A percentile compares a stretch with the other conserved stretches of the same genome.
Conservation (phyloP, 1,140 invertebrate species). For the Halictus rubicundus region DNA sequence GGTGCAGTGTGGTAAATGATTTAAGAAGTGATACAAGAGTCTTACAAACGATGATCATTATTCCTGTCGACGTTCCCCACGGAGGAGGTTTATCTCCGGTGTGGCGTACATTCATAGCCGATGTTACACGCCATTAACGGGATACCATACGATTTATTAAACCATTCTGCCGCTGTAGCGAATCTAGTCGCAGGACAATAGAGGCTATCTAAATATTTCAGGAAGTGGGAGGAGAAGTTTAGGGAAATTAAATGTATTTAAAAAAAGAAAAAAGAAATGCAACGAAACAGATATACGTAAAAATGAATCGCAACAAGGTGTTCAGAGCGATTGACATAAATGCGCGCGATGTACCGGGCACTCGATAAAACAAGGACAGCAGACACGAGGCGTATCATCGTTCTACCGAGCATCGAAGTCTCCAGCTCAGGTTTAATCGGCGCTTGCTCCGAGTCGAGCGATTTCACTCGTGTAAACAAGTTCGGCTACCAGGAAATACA, state of each 20-base stretch:
- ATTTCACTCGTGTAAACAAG: not conserved
- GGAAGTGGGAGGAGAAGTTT: not conserved
- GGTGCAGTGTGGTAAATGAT: not conserved
- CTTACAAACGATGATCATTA: slow-evolving; percentile 11
- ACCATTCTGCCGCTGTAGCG: not conserved
- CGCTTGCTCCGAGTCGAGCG: not conserved
- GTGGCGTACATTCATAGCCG: not conserved
- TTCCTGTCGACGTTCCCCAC: slow-evolving; percentile 1
- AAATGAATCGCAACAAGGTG: not conserved
- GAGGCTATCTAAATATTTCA: not conserved
- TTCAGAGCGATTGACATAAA: no score
- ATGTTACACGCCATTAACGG: not conserved
- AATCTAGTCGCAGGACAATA: not conserved
- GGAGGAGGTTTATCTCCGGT: not conserved
- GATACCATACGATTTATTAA: not conserved
- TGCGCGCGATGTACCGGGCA: not conserved
- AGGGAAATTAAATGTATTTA: no score
- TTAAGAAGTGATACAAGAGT: not conserved
- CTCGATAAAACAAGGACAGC: not conserved
- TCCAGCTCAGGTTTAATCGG: not conserved
- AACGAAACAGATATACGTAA: no score
- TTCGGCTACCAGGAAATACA: not conserved
- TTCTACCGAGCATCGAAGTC: not conserved
- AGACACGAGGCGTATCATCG: not conserved
- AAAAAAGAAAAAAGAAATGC: no score